These are phyloP conservation scores for Triplophysa yarkandensis DNA, from an alignment of 2,797 vertebrate genomes.

Conservation along the genomic window DNA sequence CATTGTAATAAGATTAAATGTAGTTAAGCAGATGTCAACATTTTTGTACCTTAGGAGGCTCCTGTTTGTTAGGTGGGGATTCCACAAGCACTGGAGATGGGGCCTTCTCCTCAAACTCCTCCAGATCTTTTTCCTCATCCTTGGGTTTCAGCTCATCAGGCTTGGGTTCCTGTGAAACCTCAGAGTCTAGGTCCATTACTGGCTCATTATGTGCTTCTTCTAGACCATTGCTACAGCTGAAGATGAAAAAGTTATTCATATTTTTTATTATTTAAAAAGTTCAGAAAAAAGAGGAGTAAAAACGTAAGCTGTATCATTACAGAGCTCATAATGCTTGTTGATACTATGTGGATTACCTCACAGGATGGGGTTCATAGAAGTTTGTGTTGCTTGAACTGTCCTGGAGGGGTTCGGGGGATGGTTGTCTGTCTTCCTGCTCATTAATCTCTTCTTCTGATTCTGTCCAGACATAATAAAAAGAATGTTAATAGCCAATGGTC, in stretches of 20 bases:
- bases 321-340: too few relatives aligned
- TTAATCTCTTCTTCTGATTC: slow-evolving; percentile 96
- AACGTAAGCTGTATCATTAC: too few relatives aligned
- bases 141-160: slow-evolving; percentile 74
- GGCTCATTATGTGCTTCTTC: slow-evolving; percentile 52
- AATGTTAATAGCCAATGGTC: too few relatives aligned
- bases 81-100: slow-evolving; percentile 80
- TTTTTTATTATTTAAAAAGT: too few relatives aligned
- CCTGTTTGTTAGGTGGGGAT: slow-evolving; percentile 75
- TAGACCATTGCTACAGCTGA: slow-evolving; percentile 77
- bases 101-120: slow-evolving; percentile 78
- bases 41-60: slow-evolving; percentile 80
- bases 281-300: too few relatives aligned
- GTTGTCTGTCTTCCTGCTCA: slow-evolving; percentile 88
- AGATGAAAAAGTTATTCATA: not conserved
- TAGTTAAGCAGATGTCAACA: not conserved
- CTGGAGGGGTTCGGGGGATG: slow-evolving; percentile 89
- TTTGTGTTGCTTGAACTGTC: slow-evolving; percentile 85
- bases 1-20: too few relatives aligned
- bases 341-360: slow-evolving; percentile 74
- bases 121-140: slow-evolving; percentile 78
- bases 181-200: slow-evolving; percentile 72
- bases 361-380: slow-evolving; percentile 90
- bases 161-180: slow-evolving; percentile 64
- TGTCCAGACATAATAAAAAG: slow-evolving; percentile 53